Percentiles rank a stretch among this genome's conserved stretches.
phyloP scores from a whole-genome alignment of 2,888 invertebrate genomes.

The Pristionchus fissidentatus region DNA sequence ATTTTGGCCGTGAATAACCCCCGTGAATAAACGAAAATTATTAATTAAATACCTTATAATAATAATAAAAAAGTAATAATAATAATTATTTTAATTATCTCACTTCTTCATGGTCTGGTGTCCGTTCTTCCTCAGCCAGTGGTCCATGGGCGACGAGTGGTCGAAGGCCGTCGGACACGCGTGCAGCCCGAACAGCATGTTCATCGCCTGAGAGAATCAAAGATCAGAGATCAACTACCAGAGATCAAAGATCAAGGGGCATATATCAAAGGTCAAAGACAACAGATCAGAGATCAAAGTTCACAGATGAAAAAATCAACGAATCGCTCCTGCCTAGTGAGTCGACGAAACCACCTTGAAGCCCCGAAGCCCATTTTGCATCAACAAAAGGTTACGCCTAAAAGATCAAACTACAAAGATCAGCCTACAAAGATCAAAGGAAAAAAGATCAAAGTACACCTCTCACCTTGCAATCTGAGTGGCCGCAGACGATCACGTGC shows the following conservation, averaged over 20 bases:
- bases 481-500: slow-evolving; percentile 94
- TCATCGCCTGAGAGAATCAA: slow-evolving; percentile 84
- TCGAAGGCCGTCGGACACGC: slow-evolving; percentile 78
- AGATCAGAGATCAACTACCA: not conserved
- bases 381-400: no score
- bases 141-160: slow-evolving; percentile 84
- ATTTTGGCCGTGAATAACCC: no score
- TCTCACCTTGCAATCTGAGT: slow-evolving; percentile 91
- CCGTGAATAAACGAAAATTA: not conserved
- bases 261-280: not conserved
- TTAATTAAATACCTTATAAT: not conserved
- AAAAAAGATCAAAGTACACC: not conserved
- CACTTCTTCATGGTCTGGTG: slow-evolving; percentile 85
- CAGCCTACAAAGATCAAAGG: not conserved
- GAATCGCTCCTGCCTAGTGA: no score
- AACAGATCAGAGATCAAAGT: no score
- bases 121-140: slow-evolving; percentile 92
- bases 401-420: not conserved
- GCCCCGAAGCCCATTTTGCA: not conserved
- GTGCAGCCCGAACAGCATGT: slow-evolving; percentile 87
- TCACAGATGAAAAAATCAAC: no score
- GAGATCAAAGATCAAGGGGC: slow-evolving; percentile 3
- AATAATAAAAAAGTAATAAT: not conserved
- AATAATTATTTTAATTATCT: not conserved
- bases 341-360: not conserved